Evolutionary conservation across 2,113 vertebrate species (phyloP).

Genomic region (Emydocephalus ijimae): DNA sequence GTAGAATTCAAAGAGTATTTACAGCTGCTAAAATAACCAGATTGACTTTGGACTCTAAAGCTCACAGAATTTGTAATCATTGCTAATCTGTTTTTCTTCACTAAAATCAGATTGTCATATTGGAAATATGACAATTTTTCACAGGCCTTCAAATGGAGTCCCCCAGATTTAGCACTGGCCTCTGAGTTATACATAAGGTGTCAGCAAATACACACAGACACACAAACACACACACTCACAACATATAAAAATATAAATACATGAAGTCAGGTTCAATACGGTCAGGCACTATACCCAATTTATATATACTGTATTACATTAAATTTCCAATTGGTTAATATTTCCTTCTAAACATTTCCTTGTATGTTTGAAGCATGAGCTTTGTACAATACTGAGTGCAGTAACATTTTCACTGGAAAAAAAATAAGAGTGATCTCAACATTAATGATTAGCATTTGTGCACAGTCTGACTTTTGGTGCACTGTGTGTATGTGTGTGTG

Average conservation of each 20-base stretch:
- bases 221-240: neutral
- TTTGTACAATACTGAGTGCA: neutral
- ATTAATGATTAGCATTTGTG: neutral
- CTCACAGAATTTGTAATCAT: neutral
- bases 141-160: neutral
- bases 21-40: neutral
- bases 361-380: neutral
- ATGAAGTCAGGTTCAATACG: neutral
- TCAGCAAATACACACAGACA: neutral
- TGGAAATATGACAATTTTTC: neutral
- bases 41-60: neutral
- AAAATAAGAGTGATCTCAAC: neutral
- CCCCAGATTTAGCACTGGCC: neutral
- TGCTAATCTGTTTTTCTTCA: neutral
- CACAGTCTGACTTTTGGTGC: neutral
- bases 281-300: neutral
- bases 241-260: neutral
- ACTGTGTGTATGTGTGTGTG: neutral
- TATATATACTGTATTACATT: neutral
- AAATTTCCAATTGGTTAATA: neutral
- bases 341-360: neutral
- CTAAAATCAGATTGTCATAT: neutral
- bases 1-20: neutral
- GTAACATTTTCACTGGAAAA: neutral
- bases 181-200: neutral